phyloP scores from a whole-genome alignment of 2,113 vertebrate genomes.

The Megalops atlanticus region DNA sequence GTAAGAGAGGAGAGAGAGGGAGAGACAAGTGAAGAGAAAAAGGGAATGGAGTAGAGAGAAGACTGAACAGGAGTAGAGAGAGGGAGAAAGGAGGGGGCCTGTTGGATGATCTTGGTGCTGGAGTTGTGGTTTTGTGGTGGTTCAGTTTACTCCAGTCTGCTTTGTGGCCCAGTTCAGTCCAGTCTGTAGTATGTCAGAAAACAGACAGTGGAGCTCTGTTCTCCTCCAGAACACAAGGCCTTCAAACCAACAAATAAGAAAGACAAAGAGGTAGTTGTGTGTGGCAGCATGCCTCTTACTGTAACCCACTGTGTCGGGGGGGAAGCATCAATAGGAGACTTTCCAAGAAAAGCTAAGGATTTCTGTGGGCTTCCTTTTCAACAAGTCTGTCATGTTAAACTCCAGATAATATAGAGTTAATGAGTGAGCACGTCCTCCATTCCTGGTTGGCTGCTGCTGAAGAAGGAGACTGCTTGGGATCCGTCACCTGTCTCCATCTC shows the following conservation, averaged over 20 bases:
- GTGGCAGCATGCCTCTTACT: not conserved
- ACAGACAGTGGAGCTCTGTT: slow-evolving; percentile 5
- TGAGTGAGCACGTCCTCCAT: not conserved
- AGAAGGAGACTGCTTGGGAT: not conserved
- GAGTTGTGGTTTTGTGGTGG: not conserved
- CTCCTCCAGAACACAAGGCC: not conserved
- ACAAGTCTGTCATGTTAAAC: not conserved
- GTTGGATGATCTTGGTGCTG: not conserved
- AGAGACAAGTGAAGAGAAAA: not conserved
- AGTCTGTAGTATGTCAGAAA: not conserved
- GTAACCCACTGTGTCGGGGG: not conserved
- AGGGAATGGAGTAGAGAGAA: too few species aligned
- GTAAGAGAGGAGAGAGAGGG: too few species aligned
- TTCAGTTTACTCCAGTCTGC: not conserved
- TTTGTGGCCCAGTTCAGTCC: slow-evolving; percentile 1
- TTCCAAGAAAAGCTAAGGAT: not conserved
- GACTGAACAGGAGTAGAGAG: too few species aligned
- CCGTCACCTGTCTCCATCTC: not conserved
- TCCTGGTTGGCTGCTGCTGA: not conserved
- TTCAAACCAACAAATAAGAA: slow-evolving; percentile 1
- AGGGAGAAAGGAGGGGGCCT: not conserved
- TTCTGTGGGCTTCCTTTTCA: not conserved
- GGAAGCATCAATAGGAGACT: not conserved
- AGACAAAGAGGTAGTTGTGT: slow-evolving; percentile 6
- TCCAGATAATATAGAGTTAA: not conserved